Percentiles rank a stretch among this genome's conserved stretches.
Conservation (phyloP, 2,113 vertebrate species). For the Tricholaema leucomelas region DNA sequence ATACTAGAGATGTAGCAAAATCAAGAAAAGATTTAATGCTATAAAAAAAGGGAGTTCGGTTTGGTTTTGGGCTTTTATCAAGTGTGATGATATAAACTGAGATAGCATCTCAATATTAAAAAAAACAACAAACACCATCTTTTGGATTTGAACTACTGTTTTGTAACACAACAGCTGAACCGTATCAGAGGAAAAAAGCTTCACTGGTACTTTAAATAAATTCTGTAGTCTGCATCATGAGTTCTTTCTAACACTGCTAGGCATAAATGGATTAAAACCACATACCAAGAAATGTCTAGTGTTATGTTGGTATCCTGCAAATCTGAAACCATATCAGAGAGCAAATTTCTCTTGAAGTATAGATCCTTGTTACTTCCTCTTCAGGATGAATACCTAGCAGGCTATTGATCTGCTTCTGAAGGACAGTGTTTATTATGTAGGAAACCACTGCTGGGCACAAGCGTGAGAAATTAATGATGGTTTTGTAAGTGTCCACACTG, state of each 20-base stretch:
- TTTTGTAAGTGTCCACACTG: constrained; percentile 74
- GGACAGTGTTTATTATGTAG: constrained; percentile 73
- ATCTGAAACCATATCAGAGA: constrained; percentile 31
- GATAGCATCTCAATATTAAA: background rate
- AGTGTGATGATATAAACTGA: background rate
- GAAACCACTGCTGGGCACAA: constrained; percentile 69
- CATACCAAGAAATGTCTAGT: background rate
- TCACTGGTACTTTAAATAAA: background rate
- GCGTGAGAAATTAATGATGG: constrained; percentile 80
- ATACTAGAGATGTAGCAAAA: background rate
- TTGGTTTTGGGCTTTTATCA: background rate
- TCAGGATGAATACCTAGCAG: constrained; percentile 71
- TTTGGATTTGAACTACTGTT: background rate
- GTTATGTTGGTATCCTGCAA: constrained; percentile 21
- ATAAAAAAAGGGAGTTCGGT: background rate
- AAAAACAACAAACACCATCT: background rate
- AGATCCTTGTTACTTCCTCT: constrained; percentile 68
- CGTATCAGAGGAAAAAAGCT: background rate
- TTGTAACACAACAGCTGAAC: background rate
- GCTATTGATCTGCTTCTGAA: constrained; percentile 80
- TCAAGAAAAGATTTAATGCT: background rate
- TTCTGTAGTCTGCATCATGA: background rate
- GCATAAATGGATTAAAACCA: constrained; percentile 11
- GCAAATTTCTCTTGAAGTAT: constrained; percentile 45
- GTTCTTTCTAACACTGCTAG: background rate